A percentile compares a stretch with the other conserved stretches of the same genome.
Evolutionary conservation across 2,113 vertebrate species (phyloP).

Genomic region (Chunga burmeisteri): DNA sequence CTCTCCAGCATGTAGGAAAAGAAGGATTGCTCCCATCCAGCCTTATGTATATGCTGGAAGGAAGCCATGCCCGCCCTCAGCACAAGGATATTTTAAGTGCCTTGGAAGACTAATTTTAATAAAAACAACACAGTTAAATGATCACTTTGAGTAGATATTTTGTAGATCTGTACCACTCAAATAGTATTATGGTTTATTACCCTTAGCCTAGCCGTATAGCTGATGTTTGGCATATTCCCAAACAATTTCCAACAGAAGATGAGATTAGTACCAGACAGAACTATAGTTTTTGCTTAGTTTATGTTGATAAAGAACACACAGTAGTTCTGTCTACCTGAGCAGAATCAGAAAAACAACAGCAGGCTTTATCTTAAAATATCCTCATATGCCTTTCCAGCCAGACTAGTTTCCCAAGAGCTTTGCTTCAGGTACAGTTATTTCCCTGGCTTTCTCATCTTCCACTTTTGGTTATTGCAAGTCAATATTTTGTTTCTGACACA

Average conservation of each 20-base stretch:
- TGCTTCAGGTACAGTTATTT: neutral
- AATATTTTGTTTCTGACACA: neutral
- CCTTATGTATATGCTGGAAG: neutral
- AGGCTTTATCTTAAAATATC: neutral
- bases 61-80: fast-evolving
- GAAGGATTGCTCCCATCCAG: neutral
- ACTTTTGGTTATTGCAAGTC: neutral
- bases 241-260: neutral
- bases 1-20: neutral
- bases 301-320: neutral
- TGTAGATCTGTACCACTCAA: neutral
- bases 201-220: neutral
- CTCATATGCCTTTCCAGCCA: neutral
- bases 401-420: neutral
- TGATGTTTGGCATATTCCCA: neutral
- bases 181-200: neutral
- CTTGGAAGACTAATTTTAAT: neutral
- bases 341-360: neutral
- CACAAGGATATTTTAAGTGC: neutral
- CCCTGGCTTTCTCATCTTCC: neutral
- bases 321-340: neutral
- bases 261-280: neutral
- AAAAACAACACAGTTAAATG: neutral
- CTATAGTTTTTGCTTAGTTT: neutral
- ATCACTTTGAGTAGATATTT: neutral